Conservation (phyloP, 2,113 vertebrate genomes). For the Fregetta grallaria region DNA sequence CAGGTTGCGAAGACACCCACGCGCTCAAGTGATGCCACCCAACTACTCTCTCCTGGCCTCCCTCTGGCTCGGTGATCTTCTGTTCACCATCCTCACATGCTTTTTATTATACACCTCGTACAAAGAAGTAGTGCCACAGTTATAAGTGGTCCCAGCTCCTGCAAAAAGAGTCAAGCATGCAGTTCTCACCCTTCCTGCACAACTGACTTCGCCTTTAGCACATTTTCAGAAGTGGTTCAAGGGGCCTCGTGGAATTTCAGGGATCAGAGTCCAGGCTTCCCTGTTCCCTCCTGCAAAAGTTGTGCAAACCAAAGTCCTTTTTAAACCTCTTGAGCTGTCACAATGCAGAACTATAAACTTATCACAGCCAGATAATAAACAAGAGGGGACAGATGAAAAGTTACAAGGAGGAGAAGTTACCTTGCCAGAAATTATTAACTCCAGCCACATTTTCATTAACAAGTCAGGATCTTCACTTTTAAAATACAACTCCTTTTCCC, state of each 20-base stretch:
- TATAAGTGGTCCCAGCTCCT: neutral
- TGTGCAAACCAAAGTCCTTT: neutral
- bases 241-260: neutral
- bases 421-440: neutral
- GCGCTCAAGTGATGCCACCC: neutral
- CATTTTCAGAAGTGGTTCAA: neutral
- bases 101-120: neutral
- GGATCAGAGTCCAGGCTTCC: neutral
- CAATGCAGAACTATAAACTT: neutral
- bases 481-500: neutral
- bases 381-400: neutral
- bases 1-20: rapidly evolving
- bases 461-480: neutral
- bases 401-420: neutral
- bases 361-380: neutral
- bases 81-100: neutral
- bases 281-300: neutral
- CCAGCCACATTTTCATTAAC: neutral
- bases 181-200: neutral
- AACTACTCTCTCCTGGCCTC: neutral
- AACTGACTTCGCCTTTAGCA: rapidly evolving
- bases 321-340: neutral
- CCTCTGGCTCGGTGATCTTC: neutral
- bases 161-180: neutral
- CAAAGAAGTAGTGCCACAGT: neutral